These are phyloP conservation scores for Abramis brama DNA, from an alignment of 2,113 vertebrate species.

Conservation along the genomic window DNA sequence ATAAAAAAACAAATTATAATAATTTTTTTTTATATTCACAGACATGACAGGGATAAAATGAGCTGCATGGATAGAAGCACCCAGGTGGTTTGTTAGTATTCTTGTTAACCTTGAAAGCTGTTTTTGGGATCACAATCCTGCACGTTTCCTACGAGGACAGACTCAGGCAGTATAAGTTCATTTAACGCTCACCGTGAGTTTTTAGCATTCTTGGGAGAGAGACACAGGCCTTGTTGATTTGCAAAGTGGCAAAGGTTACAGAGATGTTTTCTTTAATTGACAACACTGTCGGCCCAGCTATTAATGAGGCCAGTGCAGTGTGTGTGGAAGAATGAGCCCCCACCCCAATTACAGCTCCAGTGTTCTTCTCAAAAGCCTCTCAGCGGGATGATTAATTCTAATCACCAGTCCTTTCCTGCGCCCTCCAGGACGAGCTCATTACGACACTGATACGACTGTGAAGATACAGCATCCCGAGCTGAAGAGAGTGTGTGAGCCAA, in stretches of 20 bases:
- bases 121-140: neutral
- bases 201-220: slow-evolving; percentile 40
- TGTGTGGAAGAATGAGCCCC: neutral
- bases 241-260: slow-evolving; percentile 37
- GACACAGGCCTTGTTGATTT: slow-evolving; percentile 54
- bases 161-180: neutral
- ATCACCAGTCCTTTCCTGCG: slow-evolving; percentile 55
- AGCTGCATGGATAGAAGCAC: neutral
- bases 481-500: neutral
- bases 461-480: neutral
- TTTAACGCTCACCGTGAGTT: neutral
- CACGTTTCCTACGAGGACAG: neutral
- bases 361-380: slow-evolving; percentile 52
- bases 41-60: neutral
- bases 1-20: too few species aligned
- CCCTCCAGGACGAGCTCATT: slow-evolving; percentile 55
- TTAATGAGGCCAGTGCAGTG: slow-evolving; percentile 59
- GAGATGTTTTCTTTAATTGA: slow-evolving; percentile 60
- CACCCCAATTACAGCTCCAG: slow-evolving; percentile 49
- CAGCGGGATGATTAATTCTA: slow-evolving; percentile 59
- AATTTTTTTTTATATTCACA: too few species aligned
- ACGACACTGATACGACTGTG: slow-evolving; percentile 24
- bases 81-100: neutral
- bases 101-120: neutral
- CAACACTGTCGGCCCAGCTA: slow-evolving; percentile 49